Conservation (phyloP, 1,140 invertebrate species). For the Cyclargus thomasi region DNA sequence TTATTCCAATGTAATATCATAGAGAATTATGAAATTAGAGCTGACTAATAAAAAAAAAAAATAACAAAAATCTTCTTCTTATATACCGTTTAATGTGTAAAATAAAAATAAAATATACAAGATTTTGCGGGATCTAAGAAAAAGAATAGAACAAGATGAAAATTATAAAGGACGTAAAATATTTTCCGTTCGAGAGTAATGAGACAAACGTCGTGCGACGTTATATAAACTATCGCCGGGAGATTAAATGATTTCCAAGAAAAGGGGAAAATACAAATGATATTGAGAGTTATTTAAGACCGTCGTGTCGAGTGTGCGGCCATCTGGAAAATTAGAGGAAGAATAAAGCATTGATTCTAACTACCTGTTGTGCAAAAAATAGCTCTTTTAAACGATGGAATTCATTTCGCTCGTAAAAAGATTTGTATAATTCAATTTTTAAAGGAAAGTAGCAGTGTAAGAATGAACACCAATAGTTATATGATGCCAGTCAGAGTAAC, state of each 20-base stretch:
- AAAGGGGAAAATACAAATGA: neutral
- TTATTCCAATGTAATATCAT: too few relatives aligned
- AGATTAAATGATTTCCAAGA: neutral
- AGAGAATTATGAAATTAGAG: too few relatives aligned
- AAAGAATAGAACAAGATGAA: neutral
- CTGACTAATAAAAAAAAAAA: neutral
- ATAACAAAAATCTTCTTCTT: neutral
- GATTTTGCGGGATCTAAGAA: neutral
- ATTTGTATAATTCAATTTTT: too few relatives aligned
- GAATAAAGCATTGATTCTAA: neutral
- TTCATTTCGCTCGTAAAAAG: neutral
- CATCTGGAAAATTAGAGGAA: neutral
- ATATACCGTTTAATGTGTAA: neutral
- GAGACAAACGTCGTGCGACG: neutral
- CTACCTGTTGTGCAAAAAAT: neutral
- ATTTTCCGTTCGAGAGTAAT: neutral
- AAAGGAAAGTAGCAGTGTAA: too few relatives aligned
- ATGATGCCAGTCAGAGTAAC: too few relatives aligned
- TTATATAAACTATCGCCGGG: neutral
- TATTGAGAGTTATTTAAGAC: slow-evolving; percentile 1
- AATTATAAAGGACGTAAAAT: neutral
- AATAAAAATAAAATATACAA: neutral
- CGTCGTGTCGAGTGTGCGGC: neutral
- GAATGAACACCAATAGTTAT: too few relatives aligned
- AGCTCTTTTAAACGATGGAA: neutral